phyloP scores from a whole-genome alignment of 2,113 vertebrate species.

The Onychostoma macrolepis region DNA sequence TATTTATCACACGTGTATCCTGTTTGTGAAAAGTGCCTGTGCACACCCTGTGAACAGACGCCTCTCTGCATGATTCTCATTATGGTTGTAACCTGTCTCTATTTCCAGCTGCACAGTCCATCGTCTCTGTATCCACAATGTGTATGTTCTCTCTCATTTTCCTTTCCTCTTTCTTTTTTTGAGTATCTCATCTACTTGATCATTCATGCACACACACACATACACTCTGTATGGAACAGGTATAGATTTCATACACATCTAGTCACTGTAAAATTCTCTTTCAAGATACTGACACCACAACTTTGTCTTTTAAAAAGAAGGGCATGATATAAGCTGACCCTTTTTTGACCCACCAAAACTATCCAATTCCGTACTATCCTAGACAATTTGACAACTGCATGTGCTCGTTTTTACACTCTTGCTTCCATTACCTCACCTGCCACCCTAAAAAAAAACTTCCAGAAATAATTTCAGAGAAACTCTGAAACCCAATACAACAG shows the following conservation, averaged over 20 bases:
- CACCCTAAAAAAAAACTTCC: not conserved
- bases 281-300: conserved; percentile 27
- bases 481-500: not conserved
- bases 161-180: not conserved
- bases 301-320: conserved; percentile 25
- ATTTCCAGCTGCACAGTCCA: conserved; percentile 11
- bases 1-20: not conserved
- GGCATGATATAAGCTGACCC: not conserved
- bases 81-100: conserved; percentile 43
- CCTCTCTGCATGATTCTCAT: conserved; percentile 42
- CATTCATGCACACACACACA: not conserved
- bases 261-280: conserved; percentile 31
- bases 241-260: not conserved
- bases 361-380: not conserved
- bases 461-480: conserved; percentile 20
- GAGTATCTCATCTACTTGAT: not conserved
- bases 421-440: not conserved
- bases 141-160: not conserved
- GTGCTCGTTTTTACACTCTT: not conserved
- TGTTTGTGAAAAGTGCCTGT: not conserved
- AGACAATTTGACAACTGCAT: not conserved
- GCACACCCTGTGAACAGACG: conserved; percentile 11
- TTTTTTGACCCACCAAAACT: not conserved
- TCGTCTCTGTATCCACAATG: not conserved
- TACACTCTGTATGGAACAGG: not conserved